Conservation (phyloP, 2,113 vertebrate species). For the Paramormyrops kingsleyae region DNA sequence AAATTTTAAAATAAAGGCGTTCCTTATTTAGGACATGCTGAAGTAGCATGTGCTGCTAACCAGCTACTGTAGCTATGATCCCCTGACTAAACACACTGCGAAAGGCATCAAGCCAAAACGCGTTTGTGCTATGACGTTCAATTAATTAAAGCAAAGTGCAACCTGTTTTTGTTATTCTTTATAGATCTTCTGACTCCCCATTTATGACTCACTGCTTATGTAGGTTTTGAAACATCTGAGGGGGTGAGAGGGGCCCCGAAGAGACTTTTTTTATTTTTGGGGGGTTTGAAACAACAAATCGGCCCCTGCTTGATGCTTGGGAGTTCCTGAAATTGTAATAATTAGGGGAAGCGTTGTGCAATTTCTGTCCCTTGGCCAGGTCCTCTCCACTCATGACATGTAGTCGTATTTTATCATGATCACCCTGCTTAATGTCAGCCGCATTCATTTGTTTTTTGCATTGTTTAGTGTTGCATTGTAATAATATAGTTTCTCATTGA, state of each 20-base stretch:
- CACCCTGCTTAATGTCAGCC: not conserved
- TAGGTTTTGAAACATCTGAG: too few relatives aligned
- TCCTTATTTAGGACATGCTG: too few relatives aligned
- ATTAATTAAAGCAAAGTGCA: not conserved
- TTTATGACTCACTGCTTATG: too few relatives aligned
- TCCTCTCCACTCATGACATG: not conserved
- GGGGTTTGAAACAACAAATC: not conserved
- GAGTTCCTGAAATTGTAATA: not conserved
- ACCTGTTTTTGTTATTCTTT: too few relatives aligned
- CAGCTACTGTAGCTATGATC: too few relatives aligned
- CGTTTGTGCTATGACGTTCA: not conserved
- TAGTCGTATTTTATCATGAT: not conserved
- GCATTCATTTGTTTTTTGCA: not conserved
- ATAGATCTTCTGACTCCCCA: too few relatives aligned
- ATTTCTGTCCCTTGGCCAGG: not conserved
- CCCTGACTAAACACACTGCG: not conserved
- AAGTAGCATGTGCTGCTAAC: too few relatives aligned
- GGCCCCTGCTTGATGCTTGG: not conserved
- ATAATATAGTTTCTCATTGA: not conserved
- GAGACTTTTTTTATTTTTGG: too few relatives aligned
- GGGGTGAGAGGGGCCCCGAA: too few relatives aligned
- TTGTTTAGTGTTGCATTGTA: not conserved
- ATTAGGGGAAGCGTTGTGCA: not conserved
- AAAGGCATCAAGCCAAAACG: not conserved
- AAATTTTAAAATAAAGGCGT: too few relatives aligned